These are phyloP conservation scores for Plecturocebus donacophilus DNA, from an alignment of 2,113 vertebrate genomes.

Conservation along the genomic window DNA sequence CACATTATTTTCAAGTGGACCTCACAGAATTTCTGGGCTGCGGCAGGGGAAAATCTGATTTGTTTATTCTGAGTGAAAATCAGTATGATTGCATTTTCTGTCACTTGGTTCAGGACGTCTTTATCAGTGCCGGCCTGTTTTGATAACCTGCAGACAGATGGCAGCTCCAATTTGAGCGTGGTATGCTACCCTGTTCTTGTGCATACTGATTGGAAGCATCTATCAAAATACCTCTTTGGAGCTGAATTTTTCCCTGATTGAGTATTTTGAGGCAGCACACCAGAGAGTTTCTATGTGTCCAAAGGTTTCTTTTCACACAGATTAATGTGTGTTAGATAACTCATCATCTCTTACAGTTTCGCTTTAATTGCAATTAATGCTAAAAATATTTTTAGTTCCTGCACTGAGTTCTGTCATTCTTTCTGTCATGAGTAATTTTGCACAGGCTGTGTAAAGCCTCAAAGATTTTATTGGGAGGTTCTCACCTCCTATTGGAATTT, in stretches of 20 bases:
- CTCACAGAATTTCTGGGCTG: neutral
- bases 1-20: neutral
- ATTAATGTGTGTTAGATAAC: conserved; percentile 3
- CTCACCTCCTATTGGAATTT: neutral
- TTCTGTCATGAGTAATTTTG: neutral
- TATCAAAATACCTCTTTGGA: conserved; percentile 14
- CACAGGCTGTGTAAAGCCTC: neutral
- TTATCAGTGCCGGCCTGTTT: conserved; percentile 49
- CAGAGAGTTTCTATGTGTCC: neutral
- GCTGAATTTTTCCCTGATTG: conserved; percentile 5
- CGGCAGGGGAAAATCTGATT: conserved; percentile 55
- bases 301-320: conserved; percentile 20
- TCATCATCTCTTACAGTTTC: neutral
- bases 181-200: neutral
- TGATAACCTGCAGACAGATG: conserved; percentile 57
- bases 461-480: neutral
- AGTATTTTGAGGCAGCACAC: neutral
- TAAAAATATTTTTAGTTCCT: neutral
- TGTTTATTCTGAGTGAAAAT: conserved; percentile 48
- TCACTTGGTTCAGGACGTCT: neutral
- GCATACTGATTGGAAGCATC: neutral
- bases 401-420: neutral
- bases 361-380: conserved; percentile 50
- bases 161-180: conserved; percentile 24
- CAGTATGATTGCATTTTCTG: conserved; percentile 27